Evolutionary conservation across 2,888 invertebrate genomes (phyloP), one percentile per base, ranked within the genome.

Genomic region (Drosophila prolongata): DNA sequence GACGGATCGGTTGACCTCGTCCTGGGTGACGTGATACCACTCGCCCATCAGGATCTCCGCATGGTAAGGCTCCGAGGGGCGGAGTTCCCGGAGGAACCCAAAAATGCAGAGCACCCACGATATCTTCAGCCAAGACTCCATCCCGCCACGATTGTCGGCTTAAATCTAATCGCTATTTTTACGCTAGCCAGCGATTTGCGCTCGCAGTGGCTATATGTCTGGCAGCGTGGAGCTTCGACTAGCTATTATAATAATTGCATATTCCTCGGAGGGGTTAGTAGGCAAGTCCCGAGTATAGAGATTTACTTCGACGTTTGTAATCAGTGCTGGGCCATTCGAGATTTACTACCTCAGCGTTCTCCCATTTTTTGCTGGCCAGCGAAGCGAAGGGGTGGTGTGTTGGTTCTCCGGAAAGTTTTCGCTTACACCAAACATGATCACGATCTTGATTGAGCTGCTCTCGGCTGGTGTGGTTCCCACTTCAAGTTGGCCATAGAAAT

Each of bases 61-160:
- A n/a, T 97, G 94, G 88, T 95, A 97, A 0, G 97, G 96, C 87
- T 97, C 97, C 0, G 96, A 96, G 0, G 97, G 97, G 6, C 97
- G 93, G 55, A 97, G 94, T 91, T 97, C 97, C 76, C 97, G 95
- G 47, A 97, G 92, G 79, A 96, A 95, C 5, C 97, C 97, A 90
- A 97, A 97, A 34, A 95, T 92, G 85, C 97, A 96, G 30, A 97
- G 92, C 56, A 96, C 91, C 19, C 95, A 92, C 0, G 96, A 96
- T 56, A 96, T 94, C 91, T 93, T 94, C 44, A 95, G 89, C 97
- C 97, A 97, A 78, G 93, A 80, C 76, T 90, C 78, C 90, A 91
- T 91, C 19, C 53, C 72, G 60, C 59, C 65, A 61, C 76, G 40
- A 58, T 60, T 64, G 59, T 19, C 43, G 58, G 43, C 40, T 44